Percentiles rank a stretch among this genome's conserved stretches.
phyloP scores from a whole-genome alignment of 2,113 vertebrate genomes.

The Haplochromis burtoni region DNA sequence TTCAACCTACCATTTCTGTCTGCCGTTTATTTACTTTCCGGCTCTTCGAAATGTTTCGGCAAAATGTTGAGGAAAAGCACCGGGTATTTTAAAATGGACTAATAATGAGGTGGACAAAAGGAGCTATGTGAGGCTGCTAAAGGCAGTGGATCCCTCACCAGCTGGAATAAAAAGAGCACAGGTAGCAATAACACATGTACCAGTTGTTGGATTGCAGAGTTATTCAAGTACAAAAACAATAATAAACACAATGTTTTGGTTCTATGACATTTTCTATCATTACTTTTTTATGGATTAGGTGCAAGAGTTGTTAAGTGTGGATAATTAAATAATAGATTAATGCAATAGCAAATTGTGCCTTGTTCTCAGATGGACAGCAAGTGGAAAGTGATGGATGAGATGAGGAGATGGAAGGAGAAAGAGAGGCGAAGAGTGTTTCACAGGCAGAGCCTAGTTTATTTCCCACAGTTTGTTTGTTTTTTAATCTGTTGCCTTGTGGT shows the following conservation, averaged over 20 bases:
- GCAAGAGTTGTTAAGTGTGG: not conserved
- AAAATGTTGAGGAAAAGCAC: not conserved
- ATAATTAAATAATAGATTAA: not conserved
- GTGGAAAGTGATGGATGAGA: no score
- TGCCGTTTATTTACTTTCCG: not conserved
- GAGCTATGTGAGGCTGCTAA: not conserved
- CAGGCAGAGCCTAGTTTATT: no score
- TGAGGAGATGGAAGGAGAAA: no score
- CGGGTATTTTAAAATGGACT: not conserved
- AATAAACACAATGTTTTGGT: not conserved
- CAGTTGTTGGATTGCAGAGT: not conserved
- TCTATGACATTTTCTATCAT: not conserved
- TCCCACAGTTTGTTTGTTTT: no score
- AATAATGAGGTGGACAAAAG: not conserved
- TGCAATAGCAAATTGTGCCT: not conserved
- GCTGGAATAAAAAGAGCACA: not conserved
- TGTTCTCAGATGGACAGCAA: not conserved
- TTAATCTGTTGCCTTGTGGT: no score
- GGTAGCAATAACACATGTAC: not conserved
- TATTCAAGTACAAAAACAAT: not conserved
- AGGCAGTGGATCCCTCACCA: not conserved
- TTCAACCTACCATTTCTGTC: not conserved
- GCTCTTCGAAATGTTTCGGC: not conserved
- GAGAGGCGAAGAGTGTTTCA: no score
- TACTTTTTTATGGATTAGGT: not conserved